Conservation (phyloP, 2,888 invertebrate species). For the Scrobipalpa atriplicella region DNA sequence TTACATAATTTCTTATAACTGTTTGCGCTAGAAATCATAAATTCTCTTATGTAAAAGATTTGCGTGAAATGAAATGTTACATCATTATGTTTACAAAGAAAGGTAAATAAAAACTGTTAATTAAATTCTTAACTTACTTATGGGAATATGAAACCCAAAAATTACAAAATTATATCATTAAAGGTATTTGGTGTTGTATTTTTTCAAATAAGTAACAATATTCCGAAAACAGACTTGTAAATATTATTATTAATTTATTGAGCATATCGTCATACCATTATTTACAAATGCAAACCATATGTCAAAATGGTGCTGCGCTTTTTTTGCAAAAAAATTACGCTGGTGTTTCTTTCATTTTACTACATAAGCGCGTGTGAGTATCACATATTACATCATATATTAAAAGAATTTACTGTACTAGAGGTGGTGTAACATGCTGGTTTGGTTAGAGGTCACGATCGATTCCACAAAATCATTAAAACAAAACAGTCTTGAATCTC, state of each 20-base stretch:
- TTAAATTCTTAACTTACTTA: background rate
- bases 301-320: background rate
- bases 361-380: background rate
- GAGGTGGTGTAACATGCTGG: background rate
- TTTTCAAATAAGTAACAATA: background rate
- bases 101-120: background rate
- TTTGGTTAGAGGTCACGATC: background rate
- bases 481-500: background rate
- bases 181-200: too few species aligned
- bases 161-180: too few species aligned
- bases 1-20: constrained; percentile 47
- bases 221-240: background rate
- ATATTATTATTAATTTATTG: background rate
- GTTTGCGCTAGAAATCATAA: background rate
- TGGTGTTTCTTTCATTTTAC: background rate
- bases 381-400: background rate
- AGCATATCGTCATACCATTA: background rate
- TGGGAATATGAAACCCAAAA: too few species aligned
- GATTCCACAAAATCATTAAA: background rate
- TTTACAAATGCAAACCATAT: background rate
- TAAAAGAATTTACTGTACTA: background rate
- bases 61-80: background rate
- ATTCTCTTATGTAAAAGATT: background rate
- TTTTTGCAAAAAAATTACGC: background rate
- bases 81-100: background rate